phyloP scores from a whole-genome alignment of 2,797 vertebrate genomes.

The Ispidina lecontei region DNA sequence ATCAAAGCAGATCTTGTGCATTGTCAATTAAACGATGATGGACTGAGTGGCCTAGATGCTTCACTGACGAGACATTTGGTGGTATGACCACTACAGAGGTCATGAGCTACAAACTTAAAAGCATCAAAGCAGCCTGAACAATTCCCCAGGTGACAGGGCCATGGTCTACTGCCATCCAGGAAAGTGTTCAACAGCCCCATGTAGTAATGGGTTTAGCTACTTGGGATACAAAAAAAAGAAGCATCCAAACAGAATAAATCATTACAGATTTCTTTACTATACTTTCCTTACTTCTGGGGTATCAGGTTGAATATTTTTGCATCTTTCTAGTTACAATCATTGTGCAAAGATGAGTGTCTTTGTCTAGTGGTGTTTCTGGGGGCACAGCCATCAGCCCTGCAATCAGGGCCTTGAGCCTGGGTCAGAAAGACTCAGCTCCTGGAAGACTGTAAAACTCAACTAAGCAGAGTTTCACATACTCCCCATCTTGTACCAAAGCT shows the following conservation, averaged over 20 bases:
- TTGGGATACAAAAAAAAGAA: not conserved
- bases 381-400: not conserved
- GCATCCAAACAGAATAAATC: not conserved
- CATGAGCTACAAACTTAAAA: not conserved
- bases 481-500: not conserved
- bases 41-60: constrained; percentile 64
- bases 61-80: constrained; percentile 50
- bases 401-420: not conserved
- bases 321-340: not conserved
- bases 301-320: not conserved
- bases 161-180: not conserved
- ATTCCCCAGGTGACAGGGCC: not conserved
- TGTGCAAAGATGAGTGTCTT: too few species aligned
- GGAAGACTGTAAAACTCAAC: not conserved
- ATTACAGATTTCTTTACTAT: not conserved
- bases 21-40: constrained; percentile 79
- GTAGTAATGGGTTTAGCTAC: not conserved
- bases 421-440: not conserved
- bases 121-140: not conserved
- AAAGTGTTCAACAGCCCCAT: not conserved
- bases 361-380: not conserved
- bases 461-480: not conserved
- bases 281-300: not conserved
- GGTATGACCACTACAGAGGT: not conserved
- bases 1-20: constrained; percentile 73